Conservation (phyloP, 2,888 invertebrate genomes). For the Enchytraeus crypticus region DNA sequence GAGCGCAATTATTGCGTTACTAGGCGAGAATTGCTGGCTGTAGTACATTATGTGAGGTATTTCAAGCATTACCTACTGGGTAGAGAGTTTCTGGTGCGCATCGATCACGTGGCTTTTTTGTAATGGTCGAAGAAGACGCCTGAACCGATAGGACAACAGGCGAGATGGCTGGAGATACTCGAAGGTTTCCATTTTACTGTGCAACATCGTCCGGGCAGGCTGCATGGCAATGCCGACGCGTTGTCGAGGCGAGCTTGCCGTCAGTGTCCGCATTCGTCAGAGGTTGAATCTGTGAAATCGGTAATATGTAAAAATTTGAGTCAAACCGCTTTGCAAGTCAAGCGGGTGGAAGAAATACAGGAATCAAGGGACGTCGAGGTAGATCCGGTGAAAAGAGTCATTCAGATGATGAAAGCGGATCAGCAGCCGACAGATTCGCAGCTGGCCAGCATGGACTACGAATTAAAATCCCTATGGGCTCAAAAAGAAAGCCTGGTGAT, state of each 20-base stretch:
- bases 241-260: conserved; percentile 13
- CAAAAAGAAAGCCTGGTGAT: too few species aligned
- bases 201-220: conserved; percentile 16
- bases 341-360: too few species aligned
- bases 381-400: too few species aligned
- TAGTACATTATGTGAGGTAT: conserved; percentile 20
- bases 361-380: too few species aligned
- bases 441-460: too few species aligned
- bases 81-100: conserved; percentile 13
- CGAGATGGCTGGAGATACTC: conserved; percentile 19
- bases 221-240: conserved; percentile 24
- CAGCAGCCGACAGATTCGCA: too few species aligned
- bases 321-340: too few species aligned
- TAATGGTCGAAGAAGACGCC: conserved; percentile 19
- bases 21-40: conserved; percentile 20
- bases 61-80: conserved; percentile 27
- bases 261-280: too few species aligned
- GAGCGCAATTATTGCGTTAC: conserved; percentile 20
- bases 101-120: conserved; percentile 25
- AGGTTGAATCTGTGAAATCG: too few species aligned
- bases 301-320: too few species aligned
- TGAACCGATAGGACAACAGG: conserved; percentile 13
- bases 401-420: too few species aligned
- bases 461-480: too few species aligned
- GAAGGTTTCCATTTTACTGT: conserved; percentile 14